Percentiles rank a stretch among this genome's conserved stretches.
Conservation (phyloP, 1,140 invertebrate species). For the Pinna nobilis region DNA sequence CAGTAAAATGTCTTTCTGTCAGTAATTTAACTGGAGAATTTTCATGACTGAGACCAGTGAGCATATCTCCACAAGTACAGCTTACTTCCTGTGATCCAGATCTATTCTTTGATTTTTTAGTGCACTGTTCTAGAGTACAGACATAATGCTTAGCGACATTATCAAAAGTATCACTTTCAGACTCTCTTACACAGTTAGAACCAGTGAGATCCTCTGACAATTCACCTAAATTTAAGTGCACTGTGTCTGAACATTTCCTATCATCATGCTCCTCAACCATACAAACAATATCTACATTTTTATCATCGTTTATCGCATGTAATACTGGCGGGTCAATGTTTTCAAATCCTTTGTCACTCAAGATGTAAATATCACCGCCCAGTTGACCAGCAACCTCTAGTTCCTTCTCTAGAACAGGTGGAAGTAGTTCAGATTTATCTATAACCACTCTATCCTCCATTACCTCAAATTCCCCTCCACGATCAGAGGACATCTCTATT, state of each 20-base stretch:
- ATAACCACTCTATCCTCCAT: not conserved
- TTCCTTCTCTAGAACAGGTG: slow-evolving; percentile 37
- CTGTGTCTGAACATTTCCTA: not conserved
- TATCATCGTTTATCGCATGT: not conserved
- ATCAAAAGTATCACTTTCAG: no score
- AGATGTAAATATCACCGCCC: slow-evolving; percentile 6
- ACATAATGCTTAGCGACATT: no score
- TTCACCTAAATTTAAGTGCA: not conserved
- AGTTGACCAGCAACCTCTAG: slow-evolving; percentile 7
- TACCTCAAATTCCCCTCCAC: not conserved
- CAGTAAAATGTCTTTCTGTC: not conserved
- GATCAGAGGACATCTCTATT: slow-evolving; percentile 1
- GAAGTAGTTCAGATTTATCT: slow-evolving; percentile 10
- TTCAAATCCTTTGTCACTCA: not conserved
- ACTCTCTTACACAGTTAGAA: no score
- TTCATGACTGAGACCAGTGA: no score
- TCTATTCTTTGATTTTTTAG: no score
- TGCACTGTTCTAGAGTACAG: no score
- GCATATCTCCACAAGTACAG: no score
- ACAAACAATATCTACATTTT: not conserved
- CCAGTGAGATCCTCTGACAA: not conserved
- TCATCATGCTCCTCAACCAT: not conserved
- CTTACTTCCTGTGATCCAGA: no score
- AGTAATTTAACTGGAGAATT: slow-evolving; percentile 17
- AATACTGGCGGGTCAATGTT: slow-evolving; percentile 19